Evolutionary conservation across 2,113 vertebrate genomes (phyloP), one percentile per base, ranked within the genome.

Genomic region (Balaenoptera acutorostrata): DNA sequence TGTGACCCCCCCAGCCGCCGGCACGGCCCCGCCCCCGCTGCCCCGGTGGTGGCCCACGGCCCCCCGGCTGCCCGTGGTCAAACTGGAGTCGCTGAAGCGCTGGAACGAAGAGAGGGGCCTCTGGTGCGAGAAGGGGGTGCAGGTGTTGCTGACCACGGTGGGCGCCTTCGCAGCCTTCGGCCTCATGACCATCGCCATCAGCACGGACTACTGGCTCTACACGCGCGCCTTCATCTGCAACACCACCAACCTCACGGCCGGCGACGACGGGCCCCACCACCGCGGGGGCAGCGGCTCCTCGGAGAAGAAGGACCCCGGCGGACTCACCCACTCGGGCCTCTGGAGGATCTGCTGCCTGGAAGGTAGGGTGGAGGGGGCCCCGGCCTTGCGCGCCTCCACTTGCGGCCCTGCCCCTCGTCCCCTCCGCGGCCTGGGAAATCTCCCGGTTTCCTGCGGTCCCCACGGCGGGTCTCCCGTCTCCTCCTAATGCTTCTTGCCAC

Each of bases 131-230:
- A 99, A 99, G 99, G 99, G 99, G 78, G 99, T 99, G 97, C 99
- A 99, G 99, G 99, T 99, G 98, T 98, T 99, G 86, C 98, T 99
- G 98, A 99, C 99, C 98, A 99, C 99, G 87, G 99, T 99, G 97
- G 99, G 99, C 98, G 99, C 99, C 83, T 99, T 99, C 90, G 99
- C 99, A 10, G 99, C 99, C 98, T 99, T 99, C 90, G 99, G 99
- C 98, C 99, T 99, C 98, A 99, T 99, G 99, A 99, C 99, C 97
- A 99, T 99, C 96, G 99, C 99, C 95, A 99, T 99, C 97, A 99
- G 99, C 98, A 99, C 99, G 33, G 99, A 99, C 98, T 99, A 99
- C 98, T 99, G 99, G 99, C 99, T 99, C 78, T 99, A 99, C 97
- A 99, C 99, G 92, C 99, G 99, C 52, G 99, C 99, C 97, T 97